Conservation (phyloP, 2,113 vertebrate genomes). For the Myotis lucifugus region DNA sequence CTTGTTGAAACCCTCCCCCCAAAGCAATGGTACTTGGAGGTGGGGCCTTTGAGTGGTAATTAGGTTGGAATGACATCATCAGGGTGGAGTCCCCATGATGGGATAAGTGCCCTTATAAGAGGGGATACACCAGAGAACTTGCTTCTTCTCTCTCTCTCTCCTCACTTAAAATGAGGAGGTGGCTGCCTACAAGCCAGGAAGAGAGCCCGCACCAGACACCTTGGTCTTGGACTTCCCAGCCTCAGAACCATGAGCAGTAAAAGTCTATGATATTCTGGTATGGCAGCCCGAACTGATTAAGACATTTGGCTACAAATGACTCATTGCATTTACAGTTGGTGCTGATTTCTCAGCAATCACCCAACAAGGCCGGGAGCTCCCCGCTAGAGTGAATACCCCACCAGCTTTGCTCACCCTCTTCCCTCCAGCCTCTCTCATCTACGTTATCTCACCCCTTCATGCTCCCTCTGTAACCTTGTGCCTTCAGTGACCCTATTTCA, state of each 20-base stretch:
- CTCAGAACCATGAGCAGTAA: neutral
- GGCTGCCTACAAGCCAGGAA: neutral
- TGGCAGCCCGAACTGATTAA: neutral
- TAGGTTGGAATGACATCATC: neutral
- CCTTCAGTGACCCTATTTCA: neutral
- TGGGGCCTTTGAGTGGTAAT: neutral
- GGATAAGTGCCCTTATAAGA: neutral
- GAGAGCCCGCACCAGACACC: neutral
- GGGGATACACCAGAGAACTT: neutral
- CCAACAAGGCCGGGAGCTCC: neutral
- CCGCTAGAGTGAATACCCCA: rapidly evolving
- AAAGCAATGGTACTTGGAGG: too few species aligned
- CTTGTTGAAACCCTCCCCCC: neutral
- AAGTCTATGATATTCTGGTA: rapidly evolving
- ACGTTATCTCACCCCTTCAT: rapidly evolving
- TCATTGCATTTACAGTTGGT: too few species aligned
- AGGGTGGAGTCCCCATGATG: too few species aligned
- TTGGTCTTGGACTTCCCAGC: neutral
- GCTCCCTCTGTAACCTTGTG: neutral
- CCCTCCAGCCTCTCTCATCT: rapidly evolving
- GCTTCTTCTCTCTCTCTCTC: neutral
- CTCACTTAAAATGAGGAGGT: neutral
- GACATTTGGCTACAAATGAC: rapidly evolving
- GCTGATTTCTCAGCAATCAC: neutral
- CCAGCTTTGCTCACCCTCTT: rapidly evolving